Evolutionary conservation across 2,113 vertebrate genomes (phyloP).

Genomic region (Ellobius talpinus): DNA sequence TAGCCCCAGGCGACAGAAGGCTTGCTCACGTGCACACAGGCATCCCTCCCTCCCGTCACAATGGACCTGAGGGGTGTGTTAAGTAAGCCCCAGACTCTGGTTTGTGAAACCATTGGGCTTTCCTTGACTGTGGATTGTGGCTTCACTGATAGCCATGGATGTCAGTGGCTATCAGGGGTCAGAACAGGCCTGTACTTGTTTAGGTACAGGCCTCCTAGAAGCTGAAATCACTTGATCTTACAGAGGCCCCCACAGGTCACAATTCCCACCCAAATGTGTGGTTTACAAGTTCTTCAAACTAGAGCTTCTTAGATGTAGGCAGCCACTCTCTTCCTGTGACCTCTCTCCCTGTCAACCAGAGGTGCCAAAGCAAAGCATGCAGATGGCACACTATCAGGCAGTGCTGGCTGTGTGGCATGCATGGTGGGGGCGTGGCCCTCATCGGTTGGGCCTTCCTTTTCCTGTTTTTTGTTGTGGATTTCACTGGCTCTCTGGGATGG

Average conservation of each 20-base stretch:
- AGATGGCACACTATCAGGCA: rapidly evolving
- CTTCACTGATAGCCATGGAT: rapidly evolving
- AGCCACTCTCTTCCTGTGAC: neutral
- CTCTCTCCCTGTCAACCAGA: neutral
- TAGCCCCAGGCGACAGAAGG: constrained; percentile 24
- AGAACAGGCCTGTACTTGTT: rapidly evolving
- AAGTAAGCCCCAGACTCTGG: neutral
- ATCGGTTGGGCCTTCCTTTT: neutral
- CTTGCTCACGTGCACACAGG: neutral
- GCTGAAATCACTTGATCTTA: neutral
- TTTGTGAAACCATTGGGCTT: neutral
- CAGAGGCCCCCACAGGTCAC: neutral
- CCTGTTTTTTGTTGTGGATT: neutral
- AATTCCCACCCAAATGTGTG: neutral
- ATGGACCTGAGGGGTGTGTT: neutral
- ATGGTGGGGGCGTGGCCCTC: neutral
- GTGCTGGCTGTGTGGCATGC: no score
- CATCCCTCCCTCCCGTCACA: neutral
- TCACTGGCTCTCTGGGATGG: no score
- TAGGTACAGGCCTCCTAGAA: neutral
- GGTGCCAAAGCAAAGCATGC: rapidly evolving
- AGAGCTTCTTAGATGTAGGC: neutral
- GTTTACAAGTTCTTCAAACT: rapidly evolving
- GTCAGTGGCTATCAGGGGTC: neutral
- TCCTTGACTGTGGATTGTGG: neutral